phyloP scores from a whole-genome alignment of 35 echinoderm and acorn worm genomes.

The Amphiura filiformis region DNA sequence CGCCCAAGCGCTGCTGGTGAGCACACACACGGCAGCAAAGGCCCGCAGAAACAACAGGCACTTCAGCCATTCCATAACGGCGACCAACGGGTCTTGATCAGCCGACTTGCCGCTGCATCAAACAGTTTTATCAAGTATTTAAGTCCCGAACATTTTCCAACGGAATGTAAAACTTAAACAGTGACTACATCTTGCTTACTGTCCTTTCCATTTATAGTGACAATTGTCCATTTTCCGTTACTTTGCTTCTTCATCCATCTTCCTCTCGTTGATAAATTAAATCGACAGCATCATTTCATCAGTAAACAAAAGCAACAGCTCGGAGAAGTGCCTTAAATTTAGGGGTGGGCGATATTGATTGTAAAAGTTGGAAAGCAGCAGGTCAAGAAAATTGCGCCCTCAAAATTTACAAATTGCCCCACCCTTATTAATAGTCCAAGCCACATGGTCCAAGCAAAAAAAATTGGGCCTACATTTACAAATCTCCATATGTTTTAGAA shows the following conservation, averaged over 20 bases:
- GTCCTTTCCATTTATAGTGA: background rate
- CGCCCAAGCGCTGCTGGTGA: slow-evolving; percentile 8
- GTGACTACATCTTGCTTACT: background rate
- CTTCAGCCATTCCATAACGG: background rate
- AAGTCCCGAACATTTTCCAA: too few species aligned
- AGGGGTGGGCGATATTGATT: background rate
- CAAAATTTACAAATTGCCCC: too few species aligned
- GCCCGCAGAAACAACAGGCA: background rate
- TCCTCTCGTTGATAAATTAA: background rate
- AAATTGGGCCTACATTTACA: too few species aligned
- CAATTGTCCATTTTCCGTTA: background rate
- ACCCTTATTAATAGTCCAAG: too few species aligned
- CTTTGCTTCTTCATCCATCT: background rate
- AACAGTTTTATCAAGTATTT: too few species aligned
- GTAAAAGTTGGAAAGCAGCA: too few species aligned
- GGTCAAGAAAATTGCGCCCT: too few species aligned
- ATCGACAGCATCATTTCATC: background rate
- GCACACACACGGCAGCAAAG: slow-evolving; percentile 21
- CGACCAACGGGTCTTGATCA: background rate
- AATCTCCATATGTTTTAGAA: too few species aligned
- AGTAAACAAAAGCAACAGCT: slow-evolving; percentile 3
- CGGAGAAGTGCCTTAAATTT: background rate
- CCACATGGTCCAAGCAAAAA: too few species aligned
- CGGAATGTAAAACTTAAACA: background rate
- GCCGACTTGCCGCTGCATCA: too few species aligned